Evolutionary conservation across 2,888 invertebrate genomes (phyloP).

Genomic region (Conomelus anceps): DNA sequence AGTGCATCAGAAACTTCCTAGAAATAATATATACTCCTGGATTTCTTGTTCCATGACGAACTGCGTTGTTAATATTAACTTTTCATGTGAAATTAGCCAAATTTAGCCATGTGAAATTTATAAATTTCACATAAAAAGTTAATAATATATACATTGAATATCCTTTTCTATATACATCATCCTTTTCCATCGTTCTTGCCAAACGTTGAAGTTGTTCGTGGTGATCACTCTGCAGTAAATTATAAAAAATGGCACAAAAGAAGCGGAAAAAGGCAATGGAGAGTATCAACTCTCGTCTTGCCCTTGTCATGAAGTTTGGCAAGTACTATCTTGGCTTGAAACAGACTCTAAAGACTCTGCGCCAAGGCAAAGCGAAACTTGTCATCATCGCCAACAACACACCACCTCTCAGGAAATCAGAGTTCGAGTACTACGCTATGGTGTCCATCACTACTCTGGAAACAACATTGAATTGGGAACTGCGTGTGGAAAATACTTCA

Average conservation of each 20-base stretch:
- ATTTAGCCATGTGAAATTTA: no score
- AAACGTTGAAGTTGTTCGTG: not conserved
- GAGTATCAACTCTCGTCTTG: constrained; percentile 96
- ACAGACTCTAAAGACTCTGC: constrained; percentile 92
- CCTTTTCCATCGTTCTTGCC: not conserved
- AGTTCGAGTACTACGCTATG: constrained; percentile 99
- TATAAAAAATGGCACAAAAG: constrained; percentile 58
- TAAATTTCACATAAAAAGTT: no score
- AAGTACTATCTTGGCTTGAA: constrained; percentile 97
- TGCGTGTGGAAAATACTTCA: constrained; percentile 98
- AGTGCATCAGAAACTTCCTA: no score
- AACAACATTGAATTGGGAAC: constrained; percentile 99
- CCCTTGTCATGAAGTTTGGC: constrained; percentile 98
- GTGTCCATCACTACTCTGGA: constrained; percentile 98
- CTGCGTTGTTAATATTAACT: no score
- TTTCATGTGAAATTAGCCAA: no score
- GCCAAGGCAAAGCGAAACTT: constrained; percentile 98
- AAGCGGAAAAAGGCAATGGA: constrained; percentile 99
- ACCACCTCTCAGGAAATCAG: constrained; percentile 96
- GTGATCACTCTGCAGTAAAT: constrained; percentile 51
- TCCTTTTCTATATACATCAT: no score
- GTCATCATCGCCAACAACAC: constrained; percentile 99
- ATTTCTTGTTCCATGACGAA: no score
- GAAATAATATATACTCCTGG: no score
- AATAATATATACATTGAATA: no score